Conservation (phyloP, 2,113 vertebrate genomes). For the Copsychus sechellarum region DNA sequence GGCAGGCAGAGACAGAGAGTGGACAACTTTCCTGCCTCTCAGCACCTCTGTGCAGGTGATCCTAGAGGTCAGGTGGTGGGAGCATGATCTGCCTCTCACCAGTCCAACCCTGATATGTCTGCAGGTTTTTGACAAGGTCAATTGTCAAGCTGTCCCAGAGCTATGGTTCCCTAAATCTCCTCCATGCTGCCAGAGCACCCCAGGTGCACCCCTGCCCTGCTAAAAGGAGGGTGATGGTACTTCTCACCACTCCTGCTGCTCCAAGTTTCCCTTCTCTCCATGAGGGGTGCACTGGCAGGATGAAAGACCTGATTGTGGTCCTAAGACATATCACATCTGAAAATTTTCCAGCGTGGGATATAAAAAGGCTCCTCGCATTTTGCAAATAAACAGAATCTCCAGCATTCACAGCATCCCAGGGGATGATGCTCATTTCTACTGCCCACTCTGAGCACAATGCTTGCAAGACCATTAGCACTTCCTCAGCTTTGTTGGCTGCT, state of each 20-base stretch:
- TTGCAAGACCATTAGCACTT: neutral
- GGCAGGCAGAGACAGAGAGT: neutral
- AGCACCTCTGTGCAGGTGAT: neutral
- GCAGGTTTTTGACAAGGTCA: neutral
- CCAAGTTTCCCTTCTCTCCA: neutral
- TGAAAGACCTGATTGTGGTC: neutral
- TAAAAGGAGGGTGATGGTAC: neutral
- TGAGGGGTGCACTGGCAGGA: neutral
- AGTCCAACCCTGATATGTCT: neutral
- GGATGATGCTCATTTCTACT: neutral
- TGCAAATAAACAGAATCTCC: neutral
- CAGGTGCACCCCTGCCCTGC: neutral
- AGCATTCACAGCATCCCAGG: neutral
- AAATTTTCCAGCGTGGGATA: neutral
- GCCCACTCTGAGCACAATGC: neutral
- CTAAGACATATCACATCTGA: neutral
- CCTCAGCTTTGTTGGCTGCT: neutral
- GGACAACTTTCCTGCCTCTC: neutral
- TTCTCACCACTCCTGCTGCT: neutral
- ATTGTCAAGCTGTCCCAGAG: neutral
- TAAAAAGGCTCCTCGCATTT: neutral
- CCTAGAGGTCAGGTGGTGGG: neutral
- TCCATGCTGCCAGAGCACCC: neutral
- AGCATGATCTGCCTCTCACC: neutral
- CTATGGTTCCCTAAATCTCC: rapidly evolving